These are phyloP conservation scores for Tychaedon coryphoeus DNA, from an alignment of 2,113 vertebrate genomes.

Conservation along the genomic window DNA sequence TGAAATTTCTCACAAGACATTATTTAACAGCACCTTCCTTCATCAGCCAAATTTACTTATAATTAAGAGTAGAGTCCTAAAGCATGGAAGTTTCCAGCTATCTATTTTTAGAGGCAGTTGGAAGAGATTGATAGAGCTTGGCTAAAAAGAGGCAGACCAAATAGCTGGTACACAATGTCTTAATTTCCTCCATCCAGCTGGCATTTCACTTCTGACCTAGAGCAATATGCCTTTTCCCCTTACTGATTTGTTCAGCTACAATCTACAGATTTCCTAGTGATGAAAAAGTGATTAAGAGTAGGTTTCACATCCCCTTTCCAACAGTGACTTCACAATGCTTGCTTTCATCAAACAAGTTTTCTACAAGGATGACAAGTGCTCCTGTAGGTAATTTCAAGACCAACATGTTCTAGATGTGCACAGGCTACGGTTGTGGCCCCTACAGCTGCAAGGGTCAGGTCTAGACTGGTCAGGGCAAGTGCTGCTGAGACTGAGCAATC, in stretches of 20 bases:
- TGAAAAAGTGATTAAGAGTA: not conserved
- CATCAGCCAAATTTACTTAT: not conserved
- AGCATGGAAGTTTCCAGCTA: not conserved
- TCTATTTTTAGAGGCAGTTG: not conserved
- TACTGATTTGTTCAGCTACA: not conserved
- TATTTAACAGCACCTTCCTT: not conserved
- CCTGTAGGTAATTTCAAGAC: not conserved
- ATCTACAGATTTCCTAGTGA: not conserved
- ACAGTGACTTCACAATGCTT: not conserved
- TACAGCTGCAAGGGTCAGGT: not conserved
- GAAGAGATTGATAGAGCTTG: not conserved
- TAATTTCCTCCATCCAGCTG: not conserved
- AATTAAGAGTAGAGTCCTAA: not conserved
- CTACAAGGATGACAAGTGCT: not conserved
- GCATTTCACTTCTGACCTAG: not conserved
- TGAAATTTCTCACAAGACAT: not conserved
- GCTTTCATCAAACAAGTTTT: not conserved
- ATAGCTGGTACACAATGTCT: not conserved
- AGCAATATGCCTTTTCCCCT: not conserved
- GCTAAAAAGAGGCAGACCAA: not conserved
- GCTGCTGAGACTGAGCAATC: not conserved
- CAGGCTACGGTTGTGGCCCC: rapidly evolving
- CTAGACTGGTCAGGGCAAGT: not conserved
- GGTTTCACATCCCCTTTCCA: not conserved
- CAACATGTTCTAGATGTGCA: not conserved